phyloP scores from a whole-genome alignment of 2,113 vertebrate genomes.

The Heptranchias perlo region DNA sequence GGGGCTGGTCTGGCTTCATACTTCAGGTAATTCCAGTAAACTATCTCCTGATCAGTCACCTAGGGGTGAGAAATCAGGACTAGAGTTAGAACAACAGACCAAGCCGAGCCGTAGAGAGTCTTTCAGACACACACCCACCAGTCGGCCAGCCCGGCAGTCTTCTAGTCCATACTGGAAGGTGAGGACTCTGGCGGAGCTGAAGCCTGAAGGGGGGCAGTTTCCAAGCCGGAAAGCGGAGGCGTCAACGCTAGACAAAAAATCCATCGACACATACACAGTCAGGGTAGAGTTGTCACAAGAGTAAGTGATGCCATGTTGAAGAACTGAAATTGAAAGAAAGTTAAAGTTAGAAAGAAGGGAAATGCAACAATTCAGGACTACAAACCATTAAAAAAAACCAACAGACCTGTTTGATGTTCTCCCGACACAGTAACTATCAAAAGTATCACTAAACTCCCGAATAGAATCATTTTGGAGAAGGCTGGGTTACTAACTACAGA shows the following conservation, averaged over 20 bases:
- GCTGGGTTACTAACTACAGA: background rate
- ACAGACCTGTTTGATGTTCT: background rate
- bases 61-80: background rate
- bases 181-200: background rate
- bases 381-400: too few relatives aligned
- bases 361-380: background rate
- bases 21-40: slow-evolving; percentile 3
- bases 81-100: too few relatives aligned
- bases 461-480: background rate
- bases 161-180: background rate
- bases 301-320: background rate
- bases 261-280: background rate
- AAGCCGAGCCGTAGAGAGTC: background rate
- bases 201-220: background rate
- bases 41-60: background rate
- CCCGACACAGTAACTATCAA: background rate
- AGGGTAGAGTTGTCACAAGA: background rate
- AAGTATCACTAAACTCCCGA: background rate
- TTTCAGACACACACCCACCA: background rate
- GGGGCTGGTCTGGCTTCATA: background rate
- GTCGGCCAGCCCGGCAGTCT: background rate
- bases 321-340: background rate
- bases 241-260: background rate
- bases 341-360: slow-evolving; percentile 42
- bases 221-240: background rate